Percentiles rank a stretch among this genome's conserved stretches.
Conservation (phyloP, 2,888 invertebrate species). For the Odontocolon sp. region DNA sequence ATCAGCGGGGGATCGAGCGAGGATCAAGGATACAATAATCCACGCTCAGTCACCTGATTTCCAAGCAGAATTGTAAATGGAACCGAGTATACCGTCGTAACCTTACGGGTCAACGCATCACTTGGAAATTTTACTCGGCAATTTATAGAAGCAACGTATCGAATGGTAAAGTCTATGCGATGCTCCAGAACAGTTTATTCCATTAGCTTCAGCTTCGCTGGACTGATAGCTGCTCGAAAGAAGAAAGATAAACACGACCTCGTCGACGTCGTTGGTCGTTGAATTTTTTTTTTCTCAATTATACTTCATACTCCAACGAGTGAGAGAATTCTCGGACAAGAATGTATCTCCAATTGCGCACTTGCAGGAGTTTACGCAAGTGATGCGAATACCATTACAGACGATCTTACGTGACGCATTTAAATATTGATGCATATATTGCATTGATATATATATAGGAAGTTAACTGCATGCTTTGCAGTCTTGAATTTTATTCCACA, state of each 20-base stretch:
- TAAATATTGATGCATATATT: no score
- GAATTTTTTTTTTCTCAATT: constrained; percentile 21
- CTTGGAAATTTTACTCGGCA: neutral
- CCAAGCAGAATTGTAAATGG: neutral
- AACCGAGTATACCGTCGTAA: neutral
- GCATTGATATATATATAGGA: neutral
- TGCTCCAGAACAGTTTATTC: neutral
- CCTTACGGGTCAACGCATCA: neutral
- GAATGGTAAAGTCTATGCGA: neutral
- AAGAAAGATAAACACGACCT: constrained; percentile 43
- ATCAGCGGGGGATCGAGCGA: neutral
- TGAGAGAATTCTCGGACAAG: constrained; percentile 24
- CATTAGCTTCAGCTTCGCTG: neutral
- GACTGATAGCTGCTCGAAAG: constrained; percentile 9
- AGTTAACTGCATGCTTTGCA: neutral
- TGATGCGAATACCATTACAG: constrained; percentile 16
- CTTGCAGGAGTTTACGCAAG: constrained; percentile 40
- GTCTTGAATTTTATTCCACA: no score
- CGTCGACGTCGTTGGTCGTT: constrained; percentile 20
- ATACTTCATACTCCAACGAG: neutral
- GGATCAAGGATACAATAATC: constrained; percentile 6
- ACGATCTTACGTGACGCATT: neutral
- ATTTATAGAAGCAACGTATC: neutral
- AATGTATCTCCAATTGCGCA: constrained; percentile 49
- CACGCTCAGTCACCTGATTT: neutral